Evolutionary conservation across 2,888 invertebrate species (phyloP), one percentile per base, ranked within the genome.

Genomic region (Leucophora obtusa): DNA sequence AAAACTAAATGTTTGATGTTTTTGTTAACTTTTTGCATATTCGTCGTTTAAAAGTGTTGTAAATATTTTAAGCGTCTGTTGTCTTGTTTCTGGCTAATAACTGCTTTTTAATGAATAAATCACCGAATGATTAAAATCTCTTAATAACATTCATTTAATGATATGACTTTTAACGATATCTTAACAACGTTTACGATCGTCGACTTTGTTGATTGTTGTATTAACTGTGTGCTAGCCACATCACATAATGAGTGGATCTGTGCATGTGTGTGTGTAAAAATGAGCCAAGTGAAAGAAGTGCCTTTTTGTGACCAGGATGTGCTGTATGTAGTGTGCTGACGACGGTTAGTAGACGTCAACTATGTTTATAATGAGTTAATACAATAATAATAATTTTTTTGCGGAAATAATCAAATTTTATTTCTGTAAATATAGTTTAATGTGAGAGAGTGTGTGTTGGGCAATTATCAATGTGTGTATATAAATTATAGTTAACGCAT

Each of bases 91-190:
- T 85, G 84, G 85, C 86, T 89, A 89, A 89, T 89, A 88, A 88
- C 89, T 89, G 89, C 85, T 86, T 87, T 87, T 88, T 89, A 89
- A 89, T 89, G 89, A 89, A 89, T 89, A 89, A 89, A 89, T 89
- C 89, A 89, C 88, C 88, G 87, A 85, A 85, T 84, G 89, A 89
- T 89, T 89, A 89, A 84, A 86, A 89, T 89, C 89, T 88, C 86
- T 89, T 89, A 89, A 88, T 89, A 88, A 88, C 86, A 87, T 87
- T 81, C 81, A 81, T 77, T 81, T 81, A 81, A 81, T 77, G 81
- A 81, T 81, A 81, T 73, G 77, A 81, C 77, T 80, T 76, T 80
- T 80, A 72, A 76, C 80, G 80, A 80, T 80, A 80, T 72, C 80
- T 80, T 68, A 77, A 66, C 65, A 77, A 71, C 77, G 76, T 73